Evolutionary conservation across 1,140 invertebrate species (phyloP).

Genomic region (Idris sp.): DNA sequence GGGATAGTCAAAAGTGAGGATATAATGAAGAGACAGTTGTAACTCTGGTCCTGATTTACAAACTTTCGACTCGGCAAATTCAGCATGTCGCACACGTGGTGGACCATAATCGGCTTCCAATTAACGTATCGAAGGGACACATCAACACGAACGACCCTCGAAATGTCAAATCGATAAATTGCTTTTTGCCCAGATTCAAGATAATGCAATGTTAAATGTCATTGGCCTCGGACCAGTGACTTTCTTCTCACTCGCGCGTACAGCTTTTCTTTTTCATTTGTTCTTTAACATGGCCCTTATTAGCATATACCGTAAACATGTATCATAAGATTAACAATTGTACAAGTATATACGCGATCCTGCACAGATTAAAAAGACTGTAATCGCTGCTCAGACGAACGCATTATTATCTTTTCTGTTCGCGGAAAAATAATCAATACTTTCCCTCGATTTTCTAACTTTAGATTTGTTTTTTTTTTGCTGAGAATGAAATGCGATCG

Average conservation of each 20-base stretch:
- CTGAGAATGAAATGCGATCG: no score
- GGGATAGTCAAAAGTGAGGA: conserved; percentile 3
- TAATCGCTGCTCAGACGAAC: conserved; percentile 9
- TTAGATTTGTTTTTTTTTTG: conserved; percentile 4
- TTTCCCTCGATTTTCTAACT: no score
- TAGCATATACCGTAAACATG: conserved; percentile 44
- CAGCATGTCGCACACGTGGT: conserved; percentile 17
- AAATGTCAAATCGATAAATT: conserved; percentile 61
- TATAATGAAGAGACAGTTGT: conserved; percentile 29
- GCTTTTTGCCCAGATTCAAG: conserved; percentile 53
- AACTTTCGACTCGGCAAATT: conserved; percentile 54
- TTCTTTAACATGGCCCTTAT: conserved; percentile 46
- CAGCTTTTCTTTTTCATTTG: no score
- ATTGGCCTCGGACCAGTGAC: conserved; percentile 42
- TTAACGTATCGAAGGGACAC: conserved; percentile 59
- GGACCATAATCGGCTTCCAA: conserved; percentile 48
- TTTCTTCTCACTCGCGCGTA: conserved; percentile 60
- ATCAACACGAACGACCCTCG: conserved; percentile 59
- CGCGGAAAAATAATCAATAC: no score
- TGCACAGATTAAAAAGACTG: conserved; percentile 15
- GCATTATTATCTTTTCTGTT: conserved; percentile 23
- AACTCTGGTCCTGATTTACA: conserved; percentile 43
- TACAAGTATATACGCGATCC: conserved; percentile 32
- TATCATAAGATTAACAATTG: conserved; percentile 28
- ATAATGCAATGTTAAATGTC: conserved; percentile 60